Evolutionary conservation across 2,888 invertebrate species (phyloP).

Genomic region (Morpho deidamia): DNA sequence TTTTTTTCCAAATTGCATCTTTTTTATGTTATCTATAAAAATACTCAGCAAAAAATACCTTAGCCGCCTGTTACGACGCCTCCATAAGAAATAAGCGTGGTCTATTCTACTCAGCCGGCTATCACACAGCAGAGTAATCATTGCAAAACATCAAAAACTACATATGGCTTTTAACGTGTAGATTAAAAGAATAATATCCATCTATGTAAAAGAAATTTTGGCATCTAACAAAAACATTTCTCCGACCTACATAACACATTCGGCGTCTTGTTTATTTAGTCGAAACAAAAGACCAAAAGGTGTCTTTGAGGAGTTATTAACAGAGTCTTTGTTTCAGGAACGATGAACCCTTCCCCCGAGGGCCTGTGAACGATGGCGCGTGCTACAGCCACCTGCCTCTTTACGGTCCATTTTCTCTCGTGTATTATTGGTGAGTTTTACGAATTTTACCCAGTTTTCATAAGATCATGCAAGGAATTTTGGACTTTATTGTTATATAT

Average conservation of each 20-base stretch:
- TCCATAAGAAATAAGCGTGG: too few relatives aligned
- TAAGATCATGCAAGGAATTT: constrained; percentile 24
- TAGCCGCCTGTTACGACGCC: too few relatives aligned
- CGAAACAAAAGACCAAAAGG: constrained; percentile 25
- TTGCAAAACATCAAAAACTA: too few relatives aligned
- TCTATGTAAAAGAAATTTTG: background rate
- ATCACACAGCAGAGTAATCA: too few relatives aligned
- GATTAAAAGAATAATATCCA: background rate
- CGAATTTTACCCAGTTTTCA: constrained; percentile 17
- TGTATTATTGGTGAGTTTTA: constrained; percentile 65
- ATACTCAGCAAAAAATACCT: too few relatives aligned
- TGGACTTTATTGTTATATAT: constrained; percentile 21
- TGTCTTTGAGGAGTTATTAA: constrained; percentile 49
- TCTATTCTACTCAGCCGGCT: too few relatives aligned
- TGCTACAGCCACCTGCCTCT: constrained; percentile 53
- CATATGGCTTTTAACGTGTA: too few relatives aligned
- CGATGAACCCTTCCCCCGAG: constrained; percentile 47
- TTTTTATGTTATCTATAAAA: too few relatives aligned
- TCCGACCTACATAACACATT: constrained; percentile 10
- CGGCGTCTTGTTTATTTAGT: constrained; percentile 16
- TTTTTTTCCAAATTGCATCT: too few relatives aligned
- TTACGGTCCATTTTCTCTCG: constrained; percentile 69
- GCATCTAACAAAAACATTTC: background rate
- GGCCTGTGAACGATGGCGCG: constrained; percentile 55
- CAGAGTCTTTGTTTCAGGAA: constrained; percentile 64